Percentiles rank a stretch among this genome's conserved stretches.
phyloP scores from a whole-genome alignment of 2,888 invertebrate species.

The Drosophila rubida region DNA sequence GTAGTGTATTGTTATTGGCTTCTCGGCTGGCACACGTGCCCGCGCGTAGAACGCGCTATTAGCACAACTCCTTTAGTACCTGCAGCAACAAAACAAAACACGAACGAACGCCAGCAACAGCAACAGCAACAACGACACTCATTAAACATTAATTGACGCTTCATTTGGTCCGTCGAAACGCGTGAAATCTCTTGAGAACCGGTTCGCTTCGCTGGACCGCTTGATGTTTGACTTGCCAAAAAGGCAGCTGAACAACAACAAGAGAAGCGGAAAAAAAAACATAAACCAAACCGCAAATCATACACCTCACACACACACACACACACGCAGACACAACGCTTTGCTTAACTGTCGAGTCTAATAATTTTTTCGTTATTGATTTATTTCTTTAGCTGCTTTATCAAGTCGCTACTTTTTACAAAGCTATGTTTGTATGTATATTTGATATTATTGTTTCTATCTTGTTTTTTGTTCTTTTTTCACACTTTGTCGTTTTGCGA shows the following conservation, averaged over 20 bases:
- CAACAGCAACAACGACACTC: slow-evolving; percentile 33
- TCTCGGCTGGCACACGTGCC: slow-evolving; percentile 25
- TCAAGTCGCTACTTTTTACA: slow-evolving; percentile 42
- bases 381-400: slow-evolving; percentile 76
- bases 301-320: slow-evolving; percentile 15
- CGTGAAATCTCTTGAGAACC: slow-evolving; percentile 80
- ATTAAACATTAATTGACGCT: slow-evolving; percentile 77
- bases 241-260: slow-evolving; percentile 31
- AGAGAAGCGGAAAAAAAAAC: slow-evolving; percentile 37
- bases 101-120: neutral
- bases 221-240: slow-evolving; percentile 57
- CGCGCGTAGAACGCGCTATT: slow-evolving; percentile 10
- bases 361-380: slow-evolving; percentile 69
- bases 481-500: slow-evolving; percentile 21
- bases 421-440: slow-evolving; percentile 7
- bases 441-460: slow-evolving; percentile 13
- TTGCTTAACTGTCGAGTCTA: slow-evolving; percentile 65
- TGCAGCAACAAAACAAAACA: neutral
- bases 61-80: slow-evolving; percentile 1
- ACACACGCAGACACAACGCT: slow-evolving; percentile 31
- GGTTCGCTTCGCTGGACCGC: slow-evolving; percentile 61
- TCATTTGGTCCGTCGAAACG: slow-evolving; percentile 59
- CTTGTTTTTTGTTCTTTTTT: slow-evolving; percentile 12
- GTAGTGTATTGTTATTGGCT: slow-evolving; percentile 1
- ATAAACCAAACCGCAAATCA: slow-evolving; percentile 53